Conservation (phyloP, 30 jellyfish, hydroid and myxozoan species). For the Nemopilema nomurai region DNA sequence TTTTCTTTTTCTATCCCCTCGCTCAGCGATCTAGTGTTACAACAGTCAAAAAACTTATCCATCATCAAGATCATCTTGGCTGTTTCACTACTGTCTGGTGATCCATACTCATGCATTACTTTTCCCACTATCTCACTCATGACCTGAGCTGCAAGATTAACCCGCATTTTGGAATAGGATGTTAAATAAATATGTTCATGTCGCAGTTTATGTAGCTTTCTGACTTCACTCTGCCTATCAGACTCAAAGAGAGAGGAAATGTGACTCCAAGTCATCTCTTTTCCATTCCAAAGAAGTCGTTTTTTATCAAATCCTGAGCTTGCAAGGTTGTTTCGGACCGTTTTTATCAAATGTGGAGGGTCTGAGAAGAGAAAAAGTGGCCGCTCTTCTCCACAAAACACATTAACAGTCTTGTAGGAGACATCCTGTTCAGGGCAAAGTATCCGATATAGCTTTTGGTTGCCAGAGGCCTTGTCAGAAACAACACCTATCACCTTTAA, state of each 20-base stretch:
- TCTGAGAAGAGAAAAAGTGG: conserved; percentile 33
- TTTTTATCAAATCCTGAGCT: conserved; percentile 32
- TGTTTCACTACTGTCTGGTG: conserved; percentile 27
- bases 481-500: conserved; percentile 16
- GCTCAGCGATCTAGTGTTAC: conserved; percentile 32
- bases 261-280: conserved; percentile 17
- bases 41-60: conserved; percentile 13
- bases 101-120: conserved; percentile 39
- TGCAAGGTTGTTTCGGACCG: conserved; percentile 29
- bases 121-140: conserved; percentile 54
- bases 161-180: conserved; percentile 5
- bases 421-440: conserved; percentile 2
- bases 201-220: conserved; percentile 21
- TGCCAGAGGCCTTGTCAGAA: conserved; percentile 31
- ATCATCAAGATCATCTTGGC: conserved; percentile 42
- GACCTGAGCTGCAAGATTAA: conserved; percentile 58
- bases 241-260: background rate
- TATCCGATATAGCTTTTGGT: conserved; percentile 18
- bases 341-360: conserved; percentile 28
- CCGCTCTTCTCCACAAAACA: conserved; percentile 3
- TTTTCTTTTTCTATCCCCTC: conserved; percentile 33
- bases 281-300: conserved; percentile 34
- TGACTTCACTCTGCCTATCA: conserved; percentile 35
- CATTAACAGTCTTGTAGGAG: conserved; percentile 15
- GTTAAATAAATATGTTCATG: conserved; percentile 19